Evolutionary conservation across 2,888 invertebrate species (phyloP).

Genomic region (Eremobia ochroleuca): DNA sequence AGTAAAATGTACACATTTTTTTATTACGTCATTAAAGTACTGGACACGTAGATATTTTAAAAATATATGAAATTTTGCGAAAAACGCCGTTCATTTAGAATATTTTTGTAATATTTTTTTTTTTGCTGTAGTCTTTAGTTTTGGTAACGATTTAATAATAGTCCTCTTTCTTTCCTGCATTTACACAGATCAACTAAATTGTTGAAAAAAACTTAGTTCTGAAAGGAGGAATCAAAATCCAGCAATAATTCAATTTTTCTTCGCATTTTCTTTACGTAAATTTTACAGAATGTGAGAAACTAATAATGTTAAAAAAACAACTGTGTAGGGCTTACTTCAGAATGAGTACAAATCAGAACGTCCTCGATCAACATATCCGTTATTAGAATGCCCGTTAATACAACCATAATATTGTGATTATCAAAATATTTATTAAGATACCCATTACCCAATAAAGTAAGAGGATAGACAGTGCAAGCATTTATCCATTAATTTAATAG

Average conservation of each 20-base stretch:
- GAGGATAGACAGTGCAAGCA: not conserved
- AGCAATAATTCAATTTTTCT: not conserved
- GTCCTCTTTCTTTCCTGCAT: not conserved
- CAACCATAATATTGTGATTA: not conserved
- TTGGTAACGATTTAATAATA: not conserved
- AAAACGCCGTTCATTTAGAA: not conserved
- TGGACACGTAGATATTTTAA: not conserved
- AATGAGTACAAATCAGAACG: not conserved
- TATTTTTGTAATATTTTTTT: not conserved
- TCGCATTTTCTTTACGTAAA: not conserved
- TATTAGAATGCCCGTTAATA: not conserved
- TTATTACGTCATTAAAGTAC: not conserved
- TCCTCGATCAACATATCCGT: not conserved
- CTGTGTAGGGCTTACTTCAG: not conserved
- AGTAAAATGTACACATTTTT: not conserved
- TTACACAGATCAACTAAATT: not conserved
- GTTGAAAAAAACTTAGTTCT: not conserved
- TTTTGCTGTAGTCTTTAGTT: too few relatives aligned
- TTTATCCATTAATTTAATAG: too few relatives aligned
- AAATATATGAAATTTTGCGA: not conserved
- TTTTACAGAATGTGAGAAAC: not conserved
- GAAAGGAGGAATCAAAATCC: not conserved
- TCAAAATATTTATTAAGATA: not conserved
- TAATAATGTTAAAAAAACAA: not conserved
- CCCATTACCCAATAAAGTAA: not conserved